Conservation (phyloP, 2,888 invertebrate genomes). For the Amphiduros pacificus region DNA sequence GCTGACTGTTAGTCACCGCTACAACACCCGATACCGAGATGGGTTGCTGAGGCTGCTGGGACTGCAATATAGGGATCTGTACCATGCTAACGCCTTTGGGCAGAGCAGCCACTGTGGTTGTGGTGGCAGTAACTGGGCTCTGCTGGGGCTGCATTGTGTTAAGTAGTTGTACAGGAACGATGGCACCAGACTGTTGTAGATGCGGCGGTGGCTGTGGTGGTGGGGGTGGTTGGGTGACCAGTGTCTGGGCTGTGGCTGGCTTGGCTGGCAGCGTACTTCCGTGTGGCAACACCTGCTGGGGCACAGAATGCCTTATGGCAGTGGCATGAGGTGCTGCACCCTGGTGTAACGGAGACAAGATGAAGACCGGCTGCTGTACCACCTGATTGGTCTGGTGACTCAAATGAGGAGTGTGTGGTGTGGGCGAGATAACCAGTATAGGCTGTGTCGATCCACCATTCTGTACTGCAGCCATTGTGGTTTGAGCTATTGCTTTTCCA, state of each 20-base stretch:
- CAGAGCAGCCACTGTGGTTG: too few relatives aligned
- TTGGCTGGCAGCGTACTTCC: too few relatives aligned
- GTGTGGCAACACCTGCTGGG: conserved; percentile 1
- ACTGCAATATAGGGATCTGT: conserved; percentile 9
- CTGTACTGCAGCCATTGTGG: background rate
- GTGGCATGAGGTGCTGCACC: background rate
- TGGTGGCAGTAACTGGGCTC: too few relatives aligned
- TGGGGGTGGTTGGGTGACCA: too few relatives aligned
- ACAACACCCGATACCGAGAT: too few relatives aligned
- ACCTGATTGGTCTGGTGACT: too few relatives aligned
- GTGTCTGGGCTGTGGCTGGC: background rate
- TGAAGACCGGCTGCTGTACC: conserved; percentile 2
- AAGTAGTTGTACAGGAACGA: background rate
- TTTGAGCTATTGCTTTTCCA: background rate
- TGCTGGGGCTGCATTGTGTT: too few relatives aligned
- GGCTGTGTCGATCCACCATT: too few relatives aligned
- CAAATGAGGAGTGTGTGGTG: conserved; percentile 7
- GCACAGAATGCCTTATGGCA: background rate
- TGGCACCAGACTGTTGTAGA: background rate
- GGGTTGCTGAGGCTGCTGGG: background rate
- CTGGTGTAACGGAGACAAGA: conserved; percentile 7
- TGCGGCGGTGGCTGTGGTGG: too few relatives aligned
- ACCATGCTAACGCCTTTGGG: conserved; percentile 7
- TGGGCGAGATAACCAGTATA: conserved; percentile 12
- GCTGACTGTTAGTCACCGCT: too few relatives aligned